Conservation (phyloP, 2,113 vertebrate species). For the Mixornis gularis region DNA sequence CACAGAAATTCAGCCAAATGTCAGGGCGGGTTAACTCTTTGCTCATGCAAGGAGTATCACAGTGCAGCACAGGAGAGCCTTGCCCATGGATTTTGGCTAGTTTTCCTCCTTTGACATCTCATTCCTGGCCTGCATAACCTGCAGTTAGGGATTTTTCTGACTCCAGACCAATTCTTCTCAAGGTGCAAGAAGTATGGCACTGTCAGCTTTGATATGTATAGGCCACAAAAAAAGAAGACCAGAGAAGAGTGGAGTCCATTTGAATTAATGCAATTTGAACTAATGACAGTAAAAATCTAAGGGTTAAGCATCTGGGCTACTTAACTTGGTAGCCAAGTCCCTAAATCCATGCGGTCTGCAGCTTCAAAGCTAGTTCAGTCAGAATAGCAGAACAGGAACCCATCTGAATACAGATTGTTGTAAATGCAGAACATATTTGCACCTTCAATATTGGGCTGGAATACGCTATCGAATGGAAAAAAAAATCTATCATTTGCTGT, state of each 20-base stretch:
- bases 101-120: background rate
- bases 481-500: background rate
- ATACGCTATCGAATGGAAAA: background rate
- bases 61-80: background rate
- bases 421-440: background rate
- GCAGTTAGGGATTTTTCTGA: background rate
- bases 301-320: background rate
- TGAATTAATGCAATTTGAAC: background rate
- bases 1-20: background rate
- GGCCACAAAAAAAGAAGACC: background rate
- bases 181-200: background rate
- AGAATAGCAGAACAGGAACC: background rate
- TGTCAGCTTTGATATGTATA: background rate
- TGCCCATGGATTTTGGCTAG: background rate
- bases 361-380: background rate
- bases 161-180: background rate
- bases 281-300: background rate
- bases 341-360: background rate
- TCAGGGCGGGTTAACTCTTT: fast-evolving
- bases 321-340: background rate
- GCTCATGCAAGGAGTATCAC: fast-evolving
- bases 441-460: background rate
- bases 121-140: background rate
- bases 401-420: background rate
- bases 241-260: background rate